Evolutionary conservation across 2,113 vertebrate genomes (phyloP).

Genomic region (Anolis sagrei): DNA sequence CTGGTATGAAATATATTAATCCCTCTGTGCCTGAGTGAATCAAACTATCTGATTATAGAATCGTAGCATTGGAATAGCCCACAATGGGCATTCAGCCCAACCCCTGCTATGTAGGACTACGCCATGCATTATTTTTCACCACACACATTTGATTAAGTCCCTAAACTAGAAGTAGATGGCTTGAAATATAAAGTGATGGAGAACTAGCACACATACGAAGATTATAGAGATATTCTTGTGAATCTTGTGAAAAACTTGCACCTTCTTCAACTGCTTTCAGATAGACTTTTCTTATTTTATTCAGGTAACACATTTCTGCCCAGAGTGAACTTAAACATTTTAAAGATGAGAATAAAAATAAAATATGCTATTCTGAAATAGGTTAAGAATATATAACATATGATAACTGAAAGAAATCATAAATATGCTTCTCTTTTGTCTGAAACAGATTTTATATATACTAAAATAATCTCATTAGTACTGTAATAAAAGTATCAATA

Average conservation of each 20-base stretch:
- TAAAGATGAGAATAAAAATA: background rate
- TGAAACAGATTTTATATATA: background rate
- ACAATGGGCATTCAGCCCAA: too few species aligned
- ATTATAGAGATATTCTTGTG: background rate
- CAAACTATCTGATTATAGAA: too few species aligned
- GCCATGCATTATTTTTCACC: background rate
- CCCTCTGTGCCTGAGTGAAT: background rate
- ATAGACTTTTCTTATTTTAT: background rate
- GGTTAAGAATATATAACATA: background rate
- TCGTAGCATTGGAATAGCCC: too few species aligned
- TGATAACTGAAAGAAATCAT: background rate
- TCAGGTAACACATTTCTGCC: background rate
- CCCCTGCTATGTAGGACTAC: too few species aligned
- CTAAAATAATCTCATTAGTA: constrained; percentile 4
- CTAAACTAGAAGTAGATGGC: background rate
- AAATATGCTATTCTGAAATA: background rate
- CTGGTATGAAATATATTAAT: background rate
- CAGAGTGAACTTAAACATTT: background rate
- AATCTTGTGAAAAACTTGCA: background rate
- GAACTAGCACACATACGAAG: background rate
- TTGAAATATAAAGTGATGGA: background rate
- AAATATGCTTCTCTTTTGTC: background rate
- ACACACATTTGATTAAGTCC: background rate
- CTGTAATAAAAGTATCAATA: background rate
- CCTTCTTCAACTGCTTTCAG: background rate